phyloP scores from a whole-genome alignment of 2,888 invertebrate genomes.

The Acanthacorydalis orientalis region DNA sequence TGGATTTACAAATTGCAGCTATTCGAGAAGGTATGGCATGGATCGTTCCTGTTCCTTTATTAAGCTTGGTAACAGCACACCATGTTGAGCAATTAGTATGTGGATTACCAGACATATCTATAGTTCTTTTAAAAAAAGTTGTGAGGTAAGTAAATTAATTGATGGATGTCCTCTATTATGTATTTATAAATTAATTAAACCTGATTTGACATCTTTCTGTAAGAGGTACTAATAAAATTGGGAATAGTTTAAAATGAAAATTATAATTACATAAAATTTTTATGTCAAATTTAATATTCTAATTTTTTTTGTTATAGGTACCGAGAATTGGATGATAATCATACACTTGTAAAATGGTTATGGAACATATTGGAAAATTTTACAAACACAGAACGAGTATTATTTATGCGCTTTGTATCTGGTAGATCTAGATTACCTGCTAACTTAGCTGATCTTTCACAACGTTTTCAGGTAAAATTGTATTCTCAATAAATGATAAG shows the following conservation, averaged over 20 bases:
- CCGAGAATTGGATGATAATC: constrained; percentile 42
- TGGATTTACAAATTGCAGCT: constrained; percentile 40
- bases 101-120: constrained; percentile 41
- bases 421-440: constrained; percentile 45
- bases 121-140: constrained; percentile 38
- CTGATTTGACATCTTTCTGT: too few species aligned
- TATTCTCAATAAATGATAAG: too few species aligned
- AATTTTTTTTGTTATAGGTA: constrained; percentile 26
- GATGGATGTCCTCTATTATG: background rate
- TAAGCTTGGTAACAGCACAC: constrained; percentile 38
- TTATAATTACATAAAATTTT: constrained; percentile 2
- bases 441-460: constrained; percentile 45
- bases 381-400: constrained; percentile 40
- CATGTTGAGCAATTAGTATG: constrained; percentile 44
- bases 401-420: constrained; percentile 48
- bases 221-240: background rate
- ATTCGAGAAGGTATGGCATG: constrained; percentile 46
- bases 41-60: constrained; percentile 42
- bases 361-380: constrained; percentile 45
- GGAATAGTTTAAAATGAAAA: background rate
- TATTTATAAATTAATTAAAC: background rate
- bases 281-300: background rate
- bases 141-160: constrained; percentile 29
- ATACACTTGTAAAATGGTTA: constrained; percentile 41
- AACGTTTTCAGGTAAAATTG: constrained; percentile 38